Conservation (phyloP, 2,113 vertebrate genomes). For the Stegastes partitus region DNA sequence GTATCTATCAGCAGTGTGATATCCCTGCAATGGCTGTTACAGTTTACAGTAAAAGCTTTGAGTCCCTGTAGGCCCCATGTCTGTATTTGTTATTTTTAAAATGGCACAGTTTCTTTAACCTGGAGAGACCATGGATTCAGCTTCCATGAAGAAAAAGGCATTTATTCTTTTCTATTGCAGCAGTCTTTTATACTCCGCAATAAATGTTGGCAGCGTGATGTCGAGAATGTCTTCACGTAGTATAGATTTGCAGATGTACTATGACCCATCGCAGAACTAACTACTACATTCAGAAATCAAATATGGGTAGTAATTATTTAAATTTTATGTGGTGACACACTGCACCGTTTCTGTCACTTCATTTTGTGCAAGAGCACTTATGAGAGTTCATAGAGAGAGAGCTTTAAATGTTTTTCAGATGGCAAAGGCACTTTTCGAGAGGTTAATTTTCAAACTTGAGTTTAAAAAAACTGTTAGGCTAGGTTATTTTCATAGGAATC, state of each 20-base stretch:
- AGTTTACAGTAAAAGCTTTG: conserved; percentile 54
- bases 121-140: conserved; percentile 41
- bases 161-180: conserved; percentile 39
- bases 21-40: conserved; percentile 37
- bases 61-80: conserved; percentile 50
- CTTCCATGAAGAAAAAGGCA: neutral
- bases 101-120: conserved; percentile 50
- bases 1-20: conserved; percentile 59
- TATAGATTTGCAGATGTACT: conserved; percentile 20
- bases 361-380: conserved; percentile 42
- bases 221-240: conserved; percentile 15
- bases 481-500: conserved; percentile 75
- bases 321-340: conserved; percentile 28
- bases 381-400: conserved; percentile 22
- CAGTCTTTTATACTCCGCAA: conserved; percentile 1
- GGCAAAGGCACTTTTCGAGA: conserved; percentile 55
- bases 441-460: conserved; percentile 51
- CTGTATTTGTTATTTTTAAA: conserved; percentile 71
- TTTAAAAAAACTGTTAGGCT: conserved; percentile 21
- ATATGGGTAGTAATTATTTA: conserved; percentile 39
- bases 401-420: conserved; percentile 64
- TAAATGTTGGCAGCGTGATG: conserved; percentile 27
- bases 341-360: conserved; percentile 40
- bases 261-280: conserved; percentile 23
- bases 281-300: conserved; percentile 23